phyloP scores from a whole-genome alignment of 2,113 vertebrate genomes.

The Bothrops jararaca region DNA sequence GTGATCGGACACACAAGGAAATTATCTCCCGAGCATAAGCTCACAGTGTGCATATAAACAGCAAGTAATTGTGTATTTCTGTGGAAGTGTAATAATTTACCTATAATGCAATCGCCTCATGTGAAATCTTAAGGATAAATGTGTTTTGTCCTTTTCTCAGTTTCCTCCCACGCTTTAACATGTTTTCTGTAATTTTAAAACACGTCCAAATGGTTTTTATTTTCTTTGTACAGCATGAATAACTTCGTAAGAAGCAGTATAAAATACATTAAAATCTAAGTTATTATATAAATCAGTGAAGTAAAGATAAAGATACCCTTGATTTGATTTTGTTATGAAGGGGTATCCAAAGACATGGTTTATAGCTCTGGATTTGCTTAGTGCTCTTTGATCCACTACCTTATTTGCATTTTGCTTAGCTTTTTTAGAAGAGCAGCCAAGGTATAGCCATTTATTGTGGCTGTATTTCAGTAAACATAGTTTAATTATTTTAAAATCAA shows the following conservation, averaged over 20 bases:
- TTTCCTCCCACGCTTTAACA: not conserved
- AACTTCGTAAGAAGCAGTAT: not conserved
- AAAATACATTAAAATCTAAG: not conserved
- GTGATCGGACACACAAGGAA: not conserved
- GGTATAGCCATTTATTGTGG: not conserved
- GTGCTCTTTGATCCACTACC: not conserved
- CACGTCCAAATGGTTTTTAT: not conserved
- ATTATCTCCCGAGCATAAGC: not conserved
- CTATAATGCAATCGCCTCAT: not conserved
- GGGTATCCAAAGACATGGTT: not conserved
- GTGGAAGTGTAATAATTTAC: not conserved
- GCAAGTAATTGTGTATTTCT: not conserved
- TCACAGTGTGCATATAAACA: not conserved
- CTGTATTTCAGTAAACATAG: not conserved
- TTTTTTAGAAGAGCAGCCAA: not conserved
- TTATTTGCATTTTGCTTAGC: not conserved
- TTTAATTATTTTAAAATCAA: not conserved
- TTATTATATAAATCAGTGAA: not conserved
- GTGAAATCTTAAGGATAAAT: not conserved
- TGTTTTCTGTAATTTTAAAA: not conserved
- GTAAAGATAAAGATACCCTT: not conserved
- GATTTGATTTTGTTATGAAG: not conserved
- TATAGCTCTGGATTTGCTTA: not conserved
- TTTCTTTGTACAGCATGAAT: not conserved
- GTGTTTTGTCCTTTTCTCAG: not conserved